Evolutionary conservation across 1,140 invertebrate genomes (phyloP), one percentile per base, ranked within the genome.

Genomic region (Pseudomyrmex sp.): DNA sequence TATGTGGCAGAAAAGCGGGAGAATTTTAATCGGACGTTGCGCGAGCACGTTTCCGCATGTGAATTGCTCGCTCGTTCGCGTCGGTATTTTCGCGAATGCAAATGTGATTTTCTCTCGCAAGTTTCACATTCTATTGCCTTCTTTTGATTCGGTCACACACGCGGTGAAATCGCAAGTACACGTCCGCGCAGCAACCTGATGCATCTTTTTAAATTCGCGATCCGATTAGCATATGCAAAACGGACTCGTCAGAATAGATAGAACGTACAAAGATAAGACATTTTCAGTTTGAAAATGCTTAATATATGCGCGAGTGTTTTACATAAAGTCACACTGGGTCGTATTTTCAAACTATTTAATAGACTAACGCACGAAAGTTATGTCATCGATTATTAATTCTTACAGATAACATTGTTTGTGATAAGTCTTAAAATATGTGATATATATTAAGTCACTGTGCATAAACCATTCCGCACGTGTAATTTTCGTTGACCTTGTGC

Each of bases 11-110:
- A 35, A 35, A 3, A 35, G 5, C 35, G 35, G 2, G 44, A 58
- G 82, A 69, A 58, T 87, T 88, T 87, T 87, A 88, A 88, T 87
- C 85, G 74, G 62, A 44, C 62, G 13, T 35, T 35, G 54, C 72
- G 26, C 66, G 82, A 72, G 69, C 58, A n/a, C 50, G 63, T 59
- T 70, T 56, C 44, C 82, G 18, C 85, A 70, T 68, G 66, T 52
- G 65, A 66, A 65, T 85, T 59, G 23, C 15, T 85, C 54, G 10
- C 13, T 13, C 18, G n/a, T 72, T 50, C n/a, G 48, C n/a, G 20
- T 46, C 35, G 10, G n/a, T 44, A 48, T 75, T 48, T 10, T 15
- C 48, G 35, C 62, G 52, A 74, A 74, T 61, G 66, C n/a, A 80
- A 80, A 80, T 50, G 15, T 12, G 44, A 80, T 61, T 80, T 80